Evolutionary conservation across 2,113 vertebrate species (phyloP).

Genomic region (Leptodactylus fuscus): DNA sequence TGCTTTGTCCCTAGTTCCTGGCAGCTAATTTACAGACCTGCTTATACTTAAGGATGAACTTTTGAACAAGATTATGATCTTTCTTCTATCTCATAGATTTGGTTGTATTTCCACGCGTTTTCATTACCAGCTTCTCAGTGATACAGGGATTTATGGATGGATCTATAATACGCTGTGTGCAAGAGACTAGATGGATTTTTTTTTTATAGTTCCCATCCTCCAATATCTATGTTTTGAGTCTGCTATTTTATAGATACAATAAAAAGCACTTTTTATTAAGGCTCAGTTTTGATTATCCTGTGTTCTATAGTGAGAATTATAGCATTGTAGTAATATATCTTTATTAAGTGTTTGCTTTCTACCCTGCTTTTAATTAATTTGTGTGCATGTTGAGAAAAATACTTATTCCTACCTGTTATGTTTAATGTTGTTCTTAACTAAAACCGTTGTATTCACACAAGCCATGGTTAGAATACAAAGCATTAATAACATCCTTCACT

Average conservation of each 20-base stretch:
- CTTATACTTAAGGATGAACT: constrained; percentile 58
- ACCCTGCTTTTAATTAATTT: background rate
- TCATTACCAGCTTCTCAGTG: constrained; percentile 55
- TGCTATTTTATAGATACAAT: constrained; percentile 20
- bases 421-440: background rate
- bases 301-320: background rate
- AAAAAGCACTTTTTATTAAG: constrained; percentile 14
- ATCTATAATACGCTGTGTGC: constrained; percentile 49
- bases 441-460: too few relatives aligned
- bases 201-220: background rate
- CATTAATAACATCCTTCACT: too few relatives aligned
- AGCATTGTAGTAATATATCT: background rate
- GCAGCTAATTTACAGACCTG: constrained; percentile 60
- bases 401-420: background rate
- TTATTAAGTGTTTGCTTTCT: background rate
- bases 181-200: constrained; percentile 52
- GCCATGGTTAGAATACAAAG: too few relatives aligned
- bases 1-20: constrained; percentile 43
- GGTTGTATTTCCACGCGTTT: constrained; percentile 51
- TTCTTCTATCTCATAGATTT: constrained; percentile 58
- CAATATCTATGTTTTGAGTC: constrained; percentile 25
- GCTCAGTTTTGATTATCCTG: background rate
- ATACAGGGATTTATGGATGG: constrained; percentile 55
- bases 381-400: background rate
- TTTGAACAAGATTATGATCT: constrained; percentile 59